phyloP scores from a whole-genome alignment of 1,140 invertebrate species.

The Acyrthosiphon pisum region DNA sequence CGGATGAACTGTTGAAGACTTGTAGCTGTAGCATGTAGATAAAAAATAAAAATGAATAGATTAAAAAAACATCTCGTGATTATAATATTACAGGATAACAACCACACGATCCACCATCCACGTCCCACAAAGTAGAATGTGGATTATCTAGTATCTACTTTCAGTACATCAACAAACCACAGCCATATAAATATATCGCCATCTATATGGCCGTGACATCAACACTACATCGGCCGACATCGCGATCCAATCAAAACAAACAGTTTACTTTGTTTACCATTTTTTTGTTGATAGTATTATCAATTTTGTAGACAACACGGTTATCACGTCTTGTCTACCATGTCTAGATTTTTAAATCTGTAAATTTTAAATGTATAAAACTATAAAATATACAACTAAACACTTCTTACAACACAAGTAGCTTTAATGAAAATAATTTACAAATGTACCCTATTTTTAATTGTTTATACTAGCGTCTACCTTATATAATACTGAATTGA shows the following conservation, averaged over 20 bases:
- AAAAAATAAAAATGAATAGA: not conserved
- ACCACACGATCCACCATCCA: too few species aligned
- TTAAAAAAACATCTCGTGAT: not conserved
- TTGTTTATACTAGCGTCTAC: not conserved
- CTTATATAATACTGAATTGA: not conserved
- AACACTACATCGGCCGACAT: too few species aligned
- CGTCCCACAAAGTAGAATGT: too few species aligned
- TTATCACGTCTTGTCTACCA: not conserved
- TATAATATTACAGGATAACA: not conserved
- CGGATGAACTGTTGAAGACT: too few species aligned
- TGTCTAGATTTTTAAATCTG: not conserved
- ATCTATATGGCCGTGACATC: too few species aligned
- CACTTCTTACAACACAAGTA: too few species aligned
- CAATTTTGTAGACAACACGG: not conserved
- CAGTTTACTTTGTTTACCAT: not conserved
- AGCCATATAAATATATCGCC: too few species aligned
- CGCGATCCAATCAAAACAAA: not conserved
- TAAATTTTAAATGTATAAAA: too few species aligned
- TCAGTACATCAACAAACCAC: too few species aligned
- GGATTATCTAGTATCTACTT: too few species aligned
- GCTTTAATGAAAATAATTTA: too few species aligned
- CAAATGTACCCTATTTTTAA: too few species aligned
- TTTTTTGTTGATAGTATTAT: not conserved
- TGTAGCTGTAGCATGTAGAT: not conserved
- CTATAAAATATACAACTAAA: not conserved